phyloP scores from a whole-genome alignment of 2,113 vertebrate species.

The Oreochromis tanganicae region DNA sequence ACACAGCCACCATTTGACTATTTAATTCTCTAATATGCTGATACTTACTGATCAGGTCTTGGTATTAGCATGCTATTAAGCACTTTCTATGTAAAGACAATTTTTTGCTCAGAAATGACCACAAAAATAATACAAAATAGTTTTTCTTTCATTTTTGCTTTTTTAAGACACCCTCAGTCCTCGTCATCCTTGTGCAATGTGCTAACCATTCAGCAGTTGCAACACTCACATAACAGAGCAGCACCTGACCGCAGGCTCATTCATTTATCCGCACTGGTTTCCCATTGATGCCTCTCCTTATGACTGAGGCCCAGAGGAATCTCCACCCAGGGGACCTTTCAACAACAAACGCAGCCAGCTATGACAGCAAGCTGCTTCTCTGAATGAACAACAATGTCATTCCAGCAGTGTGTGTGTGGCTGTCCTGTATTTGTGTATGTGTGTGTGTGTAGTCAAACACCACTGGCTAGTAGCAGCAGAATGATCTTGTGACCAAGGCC shows the following conservation, averaged over 20 bases:
- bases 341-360: slow-evolving; percentile 72
- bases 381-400: slow-evolving; percentile 70
- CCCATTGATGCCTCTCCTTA: slow-evolving; percentile 68
- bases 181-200: slow-evolving; percentile 23
- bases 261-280: slow-evolving; percentile 60
- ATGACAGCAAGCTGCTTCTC: slow-evolving; percentile 70
- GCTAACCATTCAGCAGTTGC: slow-evolving; percentile 53
- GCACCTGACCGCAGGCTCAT: slow-evolving; percentile 67
- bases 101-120: background rate
- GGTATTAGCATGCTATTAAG: background rate
- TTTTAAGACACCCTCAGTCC: background rate
- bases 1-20: background rate
- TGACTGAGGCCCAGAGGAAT: slow-evolving; percentile 71
- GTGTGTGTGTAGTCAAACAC: slow-evolving; percentile 42
- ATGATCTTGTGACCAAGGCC: slow-evolving; percentile 62
- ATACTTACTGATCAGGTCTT: background rate
- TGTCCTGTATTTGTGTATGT: slow-evolving; percentile 1
- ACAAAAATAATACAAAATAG: background rate
- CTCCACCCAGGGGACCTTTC: slow-evolving; percentile 68
- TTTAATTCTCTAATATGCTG: background rate
- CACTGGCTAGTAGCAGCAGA: slow-evolving; percentile 55
- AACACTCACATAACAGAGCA: slow-evolving; percentile 51
- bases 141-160: background rate
- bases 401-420: slow-evolving; percentile 49
- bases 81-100: background rate